Evolutionary conservation across 2,888 invertebrate genomes (phyloP), one percentile per base, ranked within the genome.

Genomic region (Eumacrocentrus americanus): DNA sequence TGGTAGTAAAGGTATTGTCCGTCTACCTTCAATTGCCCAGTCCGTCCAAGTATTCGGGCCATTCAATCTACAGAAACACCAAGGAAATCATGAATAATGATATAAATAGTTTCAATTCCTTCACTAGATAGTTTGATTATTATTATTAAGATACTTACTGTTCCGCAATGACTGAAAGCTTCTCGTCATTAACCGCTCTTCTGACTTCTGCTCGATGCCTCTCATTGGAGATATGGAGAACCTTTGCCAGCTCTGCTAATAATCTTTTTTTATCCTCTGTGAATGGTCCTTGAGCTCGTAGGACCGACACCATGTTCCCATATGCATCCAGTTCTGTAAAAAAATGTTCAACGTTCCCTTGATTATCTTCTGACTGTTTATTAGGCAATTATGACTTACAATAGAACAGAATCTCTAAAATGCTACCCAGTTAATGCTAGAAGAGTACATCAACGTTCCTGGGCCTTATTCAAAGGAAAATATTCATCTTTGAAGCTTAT

Each of bases 181-280:
- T 88, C 81, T 96, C 95, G 83, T 95, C 95, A 83, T 94, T 95
- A 58, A 93, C 91, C 73, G 93, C 95, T 81, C 95, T 87, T 71
- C 95, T 87, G 71, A 95, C 88, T 84, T 96, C 96, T 57, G 95
- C 95, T 75, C 92, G 89, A 82, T 96, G 95, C 71, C 96, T 86
- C 81, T 96, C 96, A 78, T 89, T 88, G 64, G 93, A 90, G 81
- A 96, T 95, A 82, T 93, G 92, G 81, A 91, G 87, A 77, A 88
- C 86, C 79, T 87, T 86, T 76, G 92, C 90, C 70, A 95, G 85
- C 77, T 95, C 93, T 79, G 90, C 90, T 54, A 96, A 84, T 73
- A 95, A 82, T 81, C 89, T 91, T 78, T 89, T 89, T 85, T 94
- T 94, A 76, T 90, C 90, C 75, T 89, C 88, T 78, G 88, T 91